phyloP scores from a whole-genome alignment of 2,113 vertebrate genomes.

The Ptilonorhynchus violaceus region DNA sequence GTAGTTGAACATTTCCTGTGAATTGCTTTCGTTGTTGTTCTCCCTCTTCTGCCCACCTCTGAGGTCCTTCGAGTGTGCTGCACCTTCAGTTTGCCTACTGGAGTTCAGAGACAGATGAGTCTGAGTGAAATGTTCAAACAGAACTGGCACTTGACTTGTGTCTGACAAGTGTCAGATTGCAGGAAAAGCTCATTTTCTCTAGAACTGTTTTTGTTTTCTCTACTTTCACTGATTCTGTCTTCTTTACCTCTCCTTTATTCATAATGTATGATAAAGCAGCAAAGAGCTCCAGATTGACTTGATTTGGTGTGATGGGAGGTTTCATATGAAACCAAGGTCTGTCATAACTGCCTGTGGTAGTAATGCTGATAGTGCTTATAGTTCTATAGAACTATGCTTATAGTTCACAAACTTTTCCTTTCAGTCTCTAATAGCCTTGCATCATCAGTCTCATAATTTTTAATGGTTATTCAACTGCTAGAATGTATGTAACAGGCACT shows the following conservation, averaged over 20 bases:
- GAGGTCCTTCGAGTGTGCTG: neutral
- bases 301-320: neutral
- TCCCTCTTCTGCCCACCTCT: neutral
- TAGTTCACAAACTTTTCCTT: neutral
- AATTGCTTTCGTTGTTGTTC: neutral
- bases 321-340: neutral
- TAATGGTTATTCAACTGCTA: neutral
- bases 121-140: neutral
- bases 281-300: neutral
- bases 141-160: neutral
- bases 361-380: neutral
- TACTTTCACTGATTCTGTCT: neutral
- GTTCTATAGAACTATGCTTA: too few species aligned
- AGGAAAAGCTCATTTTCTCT: neutral
- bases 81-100: neutral
- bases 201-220: neutral
- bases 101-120: neutral
- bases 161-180: neutral
- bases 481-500: neutral
- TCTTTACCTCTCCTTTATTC: neutral
- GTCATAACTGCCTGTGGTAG: neutral
- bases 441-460: neutral
- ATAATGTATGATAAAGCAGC: neutral
- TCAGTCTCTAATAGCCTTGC: neutral
- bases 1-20: neutral